These are phyloP conservation scores for Tylochromis polylepis DNA, from an alignment of 2,113 vertebrate species.

Conservation along the genomic window DNA sequence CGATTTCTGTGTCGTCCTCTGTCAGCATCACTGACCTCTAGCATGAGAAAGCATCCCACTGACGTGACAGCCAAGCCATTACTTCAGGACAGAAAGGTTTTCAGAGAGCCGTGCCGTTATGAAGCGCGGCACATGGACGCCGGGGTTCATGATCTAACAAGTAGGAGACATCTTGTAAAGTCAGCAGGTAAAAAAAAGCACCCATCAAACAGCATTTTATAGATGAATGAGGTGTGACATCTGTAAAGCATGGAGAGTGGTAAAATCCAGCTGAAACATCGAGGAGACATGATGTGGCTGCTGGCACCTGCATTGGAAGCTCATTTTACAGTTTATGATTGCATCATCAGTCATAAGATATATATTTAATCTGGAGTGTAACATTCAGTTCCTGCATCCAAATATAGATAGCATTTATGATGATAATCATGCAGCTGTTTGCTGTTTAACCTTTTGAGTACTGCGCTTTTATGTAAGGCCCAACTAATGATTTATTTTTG, in stretches of 20 bases:
- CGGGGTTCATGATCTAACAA: neutral
- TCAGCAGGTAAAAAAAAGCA: constrained; percentile 37
- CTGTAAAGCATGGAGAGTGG: constrained; percentile 9
- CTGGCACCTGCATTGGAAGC: constrained; percentile 3
- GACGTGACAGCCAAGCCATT: constrained; percentile 40
- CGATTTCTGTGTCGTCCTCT: constrained; percentile 54
- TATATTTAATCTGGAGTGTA: neutral
- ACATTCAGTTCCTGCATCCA: constrained; percentile 14
- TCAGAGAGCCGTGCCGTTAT: constrained; percentile 56
- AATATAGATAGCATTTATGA: constrained; percentile 16
- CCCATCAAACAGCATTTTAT: constrained; percentile 11
- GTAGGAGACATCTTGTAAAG: constrained; percentile 20
- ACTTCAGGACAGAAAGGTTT: constrained; percentile 49
- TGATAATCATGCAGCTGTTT: constrained; percentile 14
- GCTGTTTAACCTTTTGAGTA: constrained; percentile 31
- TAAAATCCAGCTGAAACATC: constrained; percentile 56
- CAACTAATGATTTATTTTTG: constrained; percentile 37
- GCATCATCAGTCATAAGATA: neutral
- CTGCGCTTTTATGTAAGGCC: constrained; percentile 32
- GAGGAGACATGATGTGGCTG: constrained; percentile 3
- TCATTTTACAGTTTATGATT: constrained; percentile 24
- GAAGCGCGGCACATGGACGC: constrained; percentile 49
- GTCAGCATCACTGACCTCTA: constrained; percentile 63
- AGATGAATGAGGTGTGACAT: constrained; percentile 34
- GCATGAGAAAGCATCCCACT: constrained; percentile 40